Conservation (phyloP, 2,797 vertebrate genomes). For the Decapterus maruadsi region DNA sequence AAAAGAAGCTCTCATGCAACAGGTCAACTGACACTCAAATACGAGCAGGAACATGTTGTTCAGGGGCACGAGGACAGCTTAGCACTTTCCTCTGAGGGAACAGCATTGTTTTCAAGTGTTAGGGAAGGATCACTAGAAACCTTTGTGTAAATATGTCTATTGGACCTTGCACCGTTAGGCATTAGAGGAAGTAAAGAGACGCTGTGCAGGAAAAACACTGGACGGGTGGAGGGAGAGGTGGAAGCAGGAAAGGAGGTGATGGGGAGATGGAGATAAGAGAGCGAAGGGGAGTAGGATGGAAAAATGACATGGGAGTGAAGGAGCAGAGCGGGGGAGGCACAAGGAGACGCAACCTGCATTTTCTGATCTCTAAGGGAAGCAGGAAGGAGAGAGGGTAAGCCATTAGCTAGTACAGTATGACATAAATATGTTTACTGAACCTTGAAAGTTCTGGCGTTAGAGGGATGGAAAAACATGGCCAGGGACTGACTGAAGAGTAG, state of each 20-base stretch:
- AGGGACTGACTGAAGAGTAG: constrained; percentile 38
- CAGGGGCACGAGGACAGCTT: constrained; percentile 23
- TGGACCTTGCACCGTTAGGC: constrained; percentile 47
- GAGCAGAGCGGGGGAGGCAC: neutral
- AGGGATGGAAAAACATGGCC: constrained; percentile 30
- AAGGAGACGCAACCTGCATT: constrained; percentile 5
- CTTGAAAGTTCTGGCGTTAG: constrained; percentile 51
- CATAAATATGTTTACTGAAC: constrained; percentile 64
- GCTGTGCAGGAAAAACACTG: constrained; percentile 24
- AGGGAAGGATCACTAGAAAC: constrained; percentile 27
- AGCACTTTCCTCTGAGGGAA: constrained; percentile 32
- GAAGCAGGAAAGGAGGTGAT: constrained; percentile 13
- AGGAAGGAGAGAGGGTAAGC: constrained; percentile 30
- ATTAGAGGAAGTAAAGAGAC: constrained; percentile 32
- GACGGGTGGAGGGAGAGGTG: neutral
- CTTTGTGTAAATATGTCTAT: constrained; percentile 55
- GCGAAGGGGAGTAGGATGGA: constrained; percentile 22
- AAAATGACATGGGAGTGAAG: constrained; percentile 14
- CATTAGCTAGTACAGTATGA: constrained; percentile 41
- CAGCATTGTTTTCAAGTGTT: constrained; percentile 28
- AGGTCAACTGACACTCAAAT: constrained; percentile 32
- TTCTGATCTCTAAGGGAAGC: constrained; percentile 38
- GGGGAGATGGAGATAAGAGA: constrained; percentile 38
- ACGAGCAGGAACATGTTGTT: constrained; percentile 31
- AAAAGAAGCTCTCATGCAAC: constrained; percentile 4